Conservation (phyloP, 2,797 vertebrate species). For the Ibycter americanus region DNA sequence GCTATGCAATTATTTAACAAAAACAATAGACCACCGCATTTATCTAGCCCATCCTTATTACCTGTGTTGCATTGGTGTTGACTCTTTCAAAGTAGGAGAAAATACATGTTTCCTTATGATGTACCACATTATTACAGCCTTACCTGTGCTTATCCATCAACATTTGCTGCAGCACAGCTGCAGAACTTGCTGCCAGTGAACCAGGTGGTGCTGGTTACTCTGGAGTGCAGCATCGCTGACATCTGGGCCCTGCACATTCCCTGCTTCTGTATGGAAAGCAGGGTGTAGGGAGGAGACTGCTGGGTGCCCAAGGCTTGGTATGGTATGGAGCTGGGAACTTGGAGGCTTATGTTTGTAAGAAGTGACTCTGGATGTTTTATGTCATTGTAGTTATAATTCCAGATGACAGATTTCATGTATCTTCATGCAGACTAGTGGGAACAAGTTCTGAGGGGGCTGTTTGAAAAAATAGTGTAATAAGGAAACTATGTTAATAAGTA, state of each 20-base stretch:
- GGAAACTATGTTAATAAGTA: not conserved
- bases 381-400: not conserved
- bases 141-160: not conserved
- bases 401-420: not conserved
- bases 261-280: not conserved
- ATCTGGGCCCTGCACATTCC: accelerated
- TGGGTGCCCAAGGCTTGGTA: not conserved
- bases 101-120: not conserved
- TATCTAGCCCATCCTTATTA: not conserved
- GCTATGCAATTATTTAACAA: not conserved
- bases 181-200: no score
- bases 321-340: not conserved
- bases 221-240: not conserved
- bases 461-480: not conserved
- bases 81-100: not conserved
- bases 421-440: not conserved
- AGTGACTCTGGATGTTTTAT: not conserved
- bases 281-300: not conserved
- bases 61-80: no score
- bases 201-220: not conserved
- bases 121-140: not conserved
- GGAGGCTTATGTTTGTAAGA: not conserved
- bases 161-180: not conserved
- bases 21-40: not conserved
- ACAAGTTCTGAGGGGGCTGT: not conserved